phyloP scores from a whole-genome alignment of 2,113 vertebrate genomes.

The Callipepla squamata region DNA sequence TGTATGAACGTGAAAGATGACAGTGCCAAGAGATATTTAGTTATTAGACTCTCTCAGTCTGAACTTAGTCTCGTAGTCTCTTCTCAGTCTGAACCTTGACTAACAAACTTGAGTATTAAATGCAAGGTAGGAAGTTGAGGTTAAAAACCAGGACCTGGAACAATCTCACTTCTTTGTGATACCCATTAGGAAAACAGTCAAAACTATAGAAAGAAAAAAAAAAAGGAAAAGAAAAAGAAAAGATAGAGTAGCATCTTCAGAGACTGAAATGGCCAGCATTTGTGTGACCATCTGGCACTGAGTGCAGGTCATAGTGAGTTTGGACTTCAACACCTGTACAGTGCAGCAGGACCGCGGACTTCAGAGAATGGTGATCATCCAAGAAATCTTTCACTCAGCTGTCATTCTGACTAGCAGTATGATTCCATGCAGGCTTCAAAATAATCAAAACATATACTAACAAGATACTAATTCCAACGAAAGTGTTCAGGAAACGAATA shows the following conservation, averaged over 20 bases:
- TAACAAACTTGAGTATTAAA: not conserved
- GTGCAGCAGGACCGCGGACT: not conserved
- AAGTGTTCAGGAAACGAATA: not conserved
- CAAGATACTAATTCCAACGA: not conserved
- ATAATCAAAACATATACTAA: not conserved
- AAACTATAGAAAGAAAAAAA: not conserved
- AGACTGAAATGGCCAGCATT: not conserved
- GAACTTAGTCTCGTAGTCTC: no score
- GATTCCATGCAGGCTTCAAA: not conserved
- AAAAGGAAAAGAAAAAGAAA: no score
- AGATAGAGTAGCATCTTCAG: not conserved
- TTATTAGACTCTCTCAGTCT: not conserved
- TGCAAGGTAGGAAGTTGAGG: not conserved
- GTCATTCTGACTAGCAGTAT: not conserved
- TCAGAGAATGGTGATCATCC: not conserved
- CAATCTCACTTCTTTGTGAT: not conserved
- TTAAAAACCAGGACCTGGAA: not conserved
- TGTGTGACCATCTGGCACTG: not conserved
- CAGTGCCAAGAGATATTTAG: not conserved
- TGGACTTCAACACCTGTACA: not conserved
- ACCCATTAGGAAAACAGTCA: not conserved
- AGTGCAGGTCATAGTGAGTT: not conserved
- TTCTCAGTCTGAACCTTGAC: not conserved
- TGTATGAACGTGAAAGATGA: not conserved
- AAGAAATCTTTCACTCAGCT: not conserved